phyloP scores from a whole-genome alignment of 1,140 invertebrate species.

The Lutraria rhynchaena region DNA sequence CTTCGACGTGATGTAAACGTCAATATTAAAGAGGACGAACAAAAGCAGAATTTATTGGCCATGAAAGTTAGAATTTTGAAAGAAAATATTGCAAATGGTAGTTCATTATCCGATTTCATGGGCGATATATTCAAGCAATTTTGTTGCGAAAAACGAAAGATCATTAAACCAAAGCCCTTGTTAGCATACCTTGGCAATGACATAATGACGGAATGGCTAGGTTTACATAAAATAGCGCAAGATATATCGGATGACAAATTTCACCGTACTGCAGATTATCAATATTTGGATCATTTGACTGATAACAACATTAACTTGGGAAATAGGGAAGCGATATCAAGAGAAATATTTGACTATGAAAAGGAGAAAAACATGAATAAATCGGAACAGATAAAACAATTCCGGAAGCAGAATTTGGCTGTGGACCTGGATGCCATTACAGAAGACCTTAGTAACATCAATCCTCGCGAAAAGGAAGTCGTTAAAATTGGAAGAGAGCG shows the following conservation, averaged over 20 bases:
- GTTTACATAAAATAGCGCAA: not conserved
- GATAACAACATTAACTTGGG: not conserved
- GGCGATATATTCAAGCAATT: not conserved
- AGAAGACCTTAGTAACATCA: not conserved
- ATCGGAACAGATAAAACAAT: not conserved
- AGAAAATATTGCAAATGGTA: slow-evolving; percentile 7
- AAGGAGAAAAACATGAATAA: not conserved
- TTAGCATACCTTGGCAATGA: not conserved
- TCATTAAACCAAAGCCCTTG: not conserved
- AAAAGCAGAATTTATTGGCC: not conserved
- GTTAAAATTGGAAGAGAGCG: not conserved
- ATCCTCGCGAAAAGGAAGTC: not conserved
- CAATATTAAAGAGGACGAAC: not conserved
- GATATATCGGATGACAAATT: not conserved
- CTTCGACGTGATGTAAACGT: not conserved
- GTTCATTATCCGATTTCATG: not conserved
- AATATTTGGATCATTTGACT: not conserved
- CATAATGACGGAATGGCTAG: not conserved
- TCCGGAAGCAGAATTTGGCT: not conserved
- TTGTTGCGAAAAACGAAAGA: not conserved
- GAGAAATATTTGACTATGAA: not conserved
- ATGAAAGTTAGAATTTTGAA: not conserved
- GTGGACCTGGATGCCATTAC: not conserved
- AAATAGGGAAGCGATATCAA: not conserved
- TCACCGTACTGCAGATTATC: not conserved